Percentiles rank a stretch among this genome's conserved stretches.
These are phyloP conservation scores for Onychostoma macrolepis DNA, from an alignment of 2,113 vertebrate genomes.

Conservation along the genomic window DNA sequence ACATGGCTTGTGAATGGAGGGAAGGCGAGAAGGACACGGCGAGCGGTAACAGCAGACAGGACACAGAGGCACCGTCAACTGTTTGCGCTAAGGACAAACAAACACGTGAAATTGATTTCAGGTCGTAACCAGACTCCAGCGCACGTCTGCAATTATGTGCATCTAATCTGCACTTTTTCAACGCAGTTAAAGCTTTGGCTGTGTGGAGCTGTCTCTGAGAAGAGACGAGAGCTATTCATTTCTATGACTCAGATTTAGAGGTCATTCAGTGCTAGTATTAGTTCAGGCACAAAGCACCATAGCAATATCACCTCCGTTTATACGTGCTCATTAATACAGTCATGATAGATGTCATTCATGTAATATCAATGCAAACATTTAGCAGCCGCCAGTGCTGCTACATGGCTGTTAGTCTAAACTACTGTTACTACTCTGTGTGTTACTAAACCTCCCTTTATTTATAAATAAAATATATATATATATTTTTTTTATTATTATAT, in stretches of 20 bases:
- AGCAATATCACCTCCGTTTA: constrained; percentile 6
- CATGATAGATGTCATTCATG: not conserved
- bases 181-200: not conserved
- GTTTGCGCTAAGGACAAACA: constrained; percentile 20
- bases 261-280: constrained; percentile 16
- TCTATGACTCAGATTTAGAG: not conserved
- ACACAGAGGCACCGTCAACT: not conserved
- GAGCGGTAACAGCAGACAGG: not conserved
- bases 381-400: not conserved
- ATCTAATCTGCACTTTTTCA: not conserved
- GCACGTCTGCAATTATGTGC: constrained; percentile 10
- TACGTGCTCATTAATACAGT: not conserved
- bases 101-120: constrained; percentile 22
- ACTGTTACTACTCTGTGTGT: not conserved
- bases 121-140: not conserved
- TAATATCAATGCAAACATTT: not conserved
- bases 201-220: not conserved
- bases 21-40: constrained; percentile 53
- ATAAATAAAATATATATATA: too few relatives aligned
- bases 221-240: constrained; percentile 10
- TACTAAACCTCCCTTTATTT: constrained; percentile 16
- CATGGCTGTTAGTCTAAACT: not conserved
- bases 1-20: constrained; percentile 73
- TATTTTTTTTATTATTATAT: too few relatives aligned
- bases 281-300: constrained; percentile 8